Evolutionary conservation across 2,888 invertebrate species (phyloP).

Genomic region (Acanthosepion pharaonis): DNA sequence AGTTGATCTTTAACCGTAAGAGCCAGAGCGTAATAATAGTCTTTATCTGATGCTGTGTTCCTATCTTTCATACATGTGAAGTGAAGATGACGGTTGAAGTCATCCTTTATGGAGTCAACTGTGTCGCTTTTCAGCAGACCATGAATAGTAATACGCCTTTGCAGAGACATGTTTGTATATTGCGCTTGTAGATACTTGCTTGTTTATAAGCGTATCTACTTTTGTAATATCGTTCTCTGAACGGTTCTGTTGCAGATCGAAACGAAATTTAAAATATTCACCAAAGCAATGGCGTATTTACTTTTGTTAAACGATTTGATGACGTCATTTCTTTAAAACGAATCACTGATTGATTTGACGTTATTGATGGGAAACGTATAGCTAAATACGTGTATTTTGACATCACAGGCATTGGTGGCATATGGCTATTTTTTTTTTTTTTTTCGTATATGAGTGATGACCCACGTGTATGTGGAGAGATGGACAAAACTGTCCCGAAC

Average conservation of each 20-base stretch:
- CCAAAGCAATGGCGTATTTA: not conserved
- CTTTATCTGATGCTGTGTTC: constrained; percentile 95
- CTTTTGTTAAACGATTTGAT: not conserved
- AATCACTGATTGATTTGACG: not conserved
- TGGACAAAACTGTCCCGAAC: too few species aligned
- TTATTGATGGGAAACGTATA: not conserved
- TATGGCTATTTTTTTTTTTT: too few species aligned
- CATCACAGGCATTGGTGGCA: too few species aligned
- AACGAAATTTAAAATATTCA: not conserved
- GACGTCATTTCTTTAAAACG: constrained; percentile 11
- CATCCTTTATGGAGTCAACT: constrained; percentile 94
- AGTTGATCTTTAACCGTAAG: constrained; percentile 97
- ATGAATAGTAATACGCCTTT: constrained; percentile 97
- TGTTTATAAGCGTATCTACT: not conserved
- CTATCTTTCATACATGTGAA: constrained; percentile 98
- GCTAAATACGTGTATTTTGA: too few species aligned
- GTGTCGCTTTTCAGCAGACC: constrained; percentile 95
- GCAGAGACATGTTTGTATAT: not conserved
- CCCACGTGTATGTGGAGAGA: too few species aligned
- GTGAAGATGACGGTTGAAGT: constrained; percentile 97
- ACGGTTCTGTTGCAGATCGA: not conserved
- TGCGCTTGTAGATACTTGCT: not conserved
- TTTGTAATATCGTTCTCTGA: not conserved
- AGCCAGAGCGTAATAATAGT: constrained; percentile 97
- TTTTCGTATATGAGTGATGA: too few species aligned